Base-by-base conservation (phyloP, 2,797 vertebrate species). In the Petrocephalus schoutedeni region DNA sequence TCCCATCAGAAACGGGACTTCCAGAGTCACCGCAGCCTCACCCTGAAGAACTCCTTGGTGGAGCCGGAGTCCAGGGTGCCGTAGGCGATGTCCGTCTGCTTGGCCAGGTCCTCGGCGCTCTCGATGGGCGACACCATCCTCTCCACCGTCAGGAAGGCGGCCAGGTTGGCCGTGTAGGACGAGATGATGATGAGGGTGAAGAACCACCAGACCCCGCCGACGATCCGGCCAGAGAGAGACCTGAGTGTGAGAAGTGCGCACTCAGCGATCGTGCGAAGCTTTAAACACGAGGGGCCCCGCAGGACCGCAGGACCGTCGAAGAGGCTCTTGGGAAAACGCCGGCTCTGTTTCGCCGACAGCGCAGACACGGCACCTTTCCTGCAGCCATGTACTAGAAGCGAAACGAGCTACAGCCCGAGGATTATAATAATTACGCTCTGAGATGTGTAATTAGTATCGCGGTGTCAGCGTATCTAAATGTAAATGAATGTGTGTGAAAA, bases 101-200 rank as follows among this genome's bases (percentile, higher is more conserved):
- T 99, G 94, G 98, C 98, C 92, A 99, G 95, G 93, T 99, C 98
- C 95, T 99, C 98, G 1, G 96, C 95, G 16, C 96, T 96, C 93
- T 96, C 96, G 88, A 96, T 96, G 87, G 96, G 96, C 0, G 98
- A 99, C 90, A 99, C 98, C 98, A 99, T 99, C 92, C 98, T 93
- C 94, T 99, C 98, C 92, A 99, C 98, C 1, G 98, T 99, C 92
- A 99, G 97, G 95, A 99, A 99, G 89, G 98, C 98, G 89, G 98
- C 98, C 92, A 99, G 95, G 93, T 99, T 99, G 93, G 98, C 98
- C 45, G 98, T 99, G 91, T 99, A 99, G 86, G 98, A 99, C 41
- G 98, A 99, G 94, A 99, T 99, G 93, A 99, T 99, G 96, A 99
- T 99, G 89, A 99, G 97, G 0, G 98, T 99, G 94, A 99, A 99